phyloP scores from a whole-genome alignment of 1,140 invertebrate species.

The Aphaenogaster floridana region DNA sequence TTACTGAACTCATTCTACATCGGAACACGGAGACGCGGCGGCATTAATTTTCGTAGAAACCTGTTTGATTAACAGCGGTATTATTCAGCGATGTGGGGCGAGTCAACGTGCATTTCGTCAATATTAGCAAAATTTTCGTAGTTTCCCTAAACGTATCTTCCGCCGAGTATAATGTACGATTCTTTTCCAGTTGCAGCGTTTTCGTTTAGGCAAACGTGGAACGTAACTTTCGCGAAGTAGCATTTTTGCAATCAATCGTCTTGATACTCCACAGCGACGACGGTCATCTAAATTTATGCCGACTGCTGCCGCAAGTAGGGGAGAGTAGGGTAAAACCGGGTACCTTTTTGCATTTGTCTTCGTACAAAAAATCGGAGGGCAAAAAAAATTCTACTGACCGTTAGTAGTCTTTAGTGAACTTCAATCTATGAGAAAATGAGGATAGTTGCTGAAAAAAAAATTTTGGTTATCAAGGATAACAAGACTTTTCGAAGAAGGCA shows the following conservation, averaged over 20 bases:
- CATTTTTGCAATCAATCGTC: background rate
- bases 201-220: background rate
- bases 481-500: too few relatives aligned
- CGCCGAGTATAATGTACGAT: background rate
- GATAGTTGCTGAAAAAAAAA: too few relatives aligned
- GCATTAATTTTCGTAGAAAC: background rate
- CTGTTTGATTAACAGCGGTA: background rate
- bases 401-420: too few relatives aligned
- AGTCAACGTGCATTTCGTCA: background rate
- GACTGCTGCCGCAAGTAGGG: background rate
- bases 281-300: constrained; percentile 23
- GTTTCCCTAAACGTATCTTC: background rate
- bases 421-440: too few relatives aligned
- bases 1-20: background rate
- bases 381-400: too few relatives aligned
- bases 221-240: background rate
- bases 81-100: background rate
- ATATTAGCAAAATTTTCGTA: background rate
- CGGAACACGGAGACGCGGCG: background rate
- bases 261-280: background rate
- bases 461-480: too few relatives aligned
- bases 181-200: background rate
- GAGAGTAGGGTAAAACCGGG: too few relatives aligned
- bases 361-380: too few relatives aligned
- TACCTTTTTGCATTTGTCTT: too few relatives aligned